Evolutionary conservation across 2,888 invertebrate species (phyloP), one percentile per base, ranked within the genome.

Genomic region (Drosophila affinis): DNA sequence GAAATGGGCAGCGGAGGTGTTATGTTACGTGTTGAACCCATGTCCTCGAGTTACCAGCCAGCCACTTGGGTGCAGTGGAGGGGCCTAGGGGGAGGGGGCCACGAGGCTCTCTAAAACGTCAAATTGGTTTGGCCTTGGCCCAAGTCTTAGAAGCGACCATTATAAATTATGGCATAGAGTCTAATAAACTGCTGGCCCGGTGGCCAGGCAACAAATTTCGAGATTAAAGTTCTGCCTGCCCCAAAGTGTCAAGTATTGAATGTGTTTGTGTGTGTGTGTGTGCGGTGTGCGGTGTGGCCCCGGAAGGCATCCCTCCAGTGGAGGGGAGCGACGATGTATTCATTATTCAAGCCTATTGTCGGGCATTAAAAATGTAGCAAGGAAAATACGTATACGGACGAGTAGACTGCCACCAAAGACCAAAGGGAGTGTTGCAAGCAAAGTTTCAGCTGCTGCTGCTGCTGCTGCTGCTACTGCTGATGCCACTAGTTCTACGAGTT

Each of bases 301-400:
- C 24, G 21, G 63, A 78, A 64, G 57, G 49, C 62, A 54, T 49
- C 12, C 39, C 44, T 54, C 24, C n/a, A 47, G 63, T 62, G 62
- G 57, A 49, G 56, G 75, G 3, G n/a, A 39, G 73, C 58, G 65
- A 55, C 21, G 73, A 77, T 70, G 71, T 61, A 77, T 82, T 65
- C 78, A 83, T 83, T 85, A 82, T 85, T 83, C 79, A 82, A 71
- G 83, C 79, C 83, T 78, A 85, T 80, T 76, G 82, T 77, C 69
- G 63, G 51, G 60, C 82, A 82, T 84, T 76, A 83, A 81, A 84
- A 75, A 84, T 82, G 79, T 62, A 85, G 70, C 56, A 62, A 68
- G 62, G 21, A 49, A 67, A 59, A 58, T 70, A 39, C 14, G 39
- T 39, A 39, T 39, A 14, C 39, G 29, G 7, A 29, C 27, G 34